Evolutionary conservation across 1,140 invertebrate species (phyloP).

Genomic region (Zaprionus nigranus): DNA sequence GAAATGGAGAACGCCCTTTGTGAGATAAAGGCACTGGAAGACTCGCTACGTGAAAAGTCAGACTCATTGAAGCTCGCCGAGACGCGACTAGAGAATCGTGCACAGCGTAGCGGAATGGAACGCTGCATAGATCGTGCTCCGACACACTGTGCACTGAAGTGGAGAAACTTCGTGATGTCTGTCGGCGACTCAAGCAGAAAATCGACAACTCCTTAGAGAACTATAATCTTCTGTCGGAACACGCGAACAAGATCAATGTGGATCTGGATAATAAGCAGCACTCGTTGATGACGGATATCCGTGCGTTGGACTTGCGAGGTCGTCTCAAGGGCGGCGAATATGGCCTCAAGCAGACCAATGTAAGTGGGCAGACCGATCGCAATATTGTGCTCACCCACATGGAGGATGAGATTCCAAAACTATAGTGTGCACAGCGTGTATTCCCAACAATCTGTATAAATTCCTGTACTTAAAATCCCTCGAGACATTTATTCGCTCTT

Average conservation of each 20-base stretch:
- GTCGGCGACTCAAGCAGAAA: constrained; percentile 89
- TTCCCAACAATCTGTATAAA: constrained; percentile 43
- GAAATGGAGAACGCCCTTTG: constrained; percentile 91
- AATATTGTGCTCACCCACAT: constrained; percentile 82
- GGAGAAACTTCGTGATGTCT: constrained; percentile 88
- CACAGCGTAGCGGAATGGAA: constrained; percentile 91
- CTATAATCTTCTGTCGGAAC: constrained; percentile 89
- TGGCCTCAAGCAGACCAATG: constrained; percentile 39
- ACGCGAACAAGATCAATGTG: constrained; percentile 87
- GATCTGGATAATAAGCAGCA: constrained; percentile 90
- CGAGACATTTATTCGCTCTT: constrained; percentile 35
- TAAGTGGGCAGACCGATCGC: constrained; percentile 70
- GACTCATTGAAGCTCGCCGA: constrained; percentile 91
- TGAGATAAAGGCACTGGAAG: constrained; percentile 89
- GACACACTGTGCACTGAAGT: constrained; percentile 89
- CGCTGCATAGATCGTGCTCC: constrained; percentile 91
- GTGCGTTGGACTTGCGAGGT: constrained; percentile 89
- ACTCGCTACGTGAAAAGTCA: constrained; percentile 88
- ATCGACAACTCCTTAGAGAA: constrained; percentile 89
- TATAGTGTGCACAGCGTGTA: constrained; percentile 15
- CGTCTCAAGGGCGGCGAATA: constrained; percentile 86
- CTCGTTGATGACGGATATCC: constrained; percentile 89
- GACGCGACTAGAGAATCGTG: constrained; percentile 90
- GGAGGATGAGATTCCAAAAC: constrained; percentile 78
- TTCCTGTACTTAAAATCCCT: constrained; percentile 55